Evolutionary conservation across 2,888 invertebrate species (phyloP).

Genomic region (Limenitis camilla): DNA sequence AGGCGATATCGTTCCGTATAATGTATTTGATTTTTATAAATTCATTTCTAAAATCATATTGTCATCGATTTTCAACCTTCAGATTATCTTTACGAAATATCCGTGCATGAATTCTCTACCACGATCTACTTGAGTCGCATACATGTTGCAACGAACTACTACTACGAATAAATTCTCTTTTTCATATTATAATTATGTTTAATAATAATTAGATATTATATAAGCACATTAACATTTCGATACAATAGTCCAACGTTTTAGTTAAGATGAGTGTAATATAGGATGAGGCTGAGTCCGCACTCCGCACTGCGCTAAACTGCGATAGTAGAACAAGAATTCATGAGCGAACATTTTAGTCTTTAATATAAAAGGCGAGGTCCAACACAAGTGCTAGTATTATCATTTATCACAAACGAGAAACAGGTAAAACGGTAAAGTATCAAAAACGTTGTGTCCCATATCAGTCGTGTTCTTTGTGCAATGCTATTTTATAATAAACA

Average conservation of each 20-base stretch:
- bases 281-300: conserved; percentile 2
- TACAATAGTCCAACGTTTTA: conserved; percentile 22
- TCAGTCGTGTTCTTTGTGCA: conserved; percentile 73
- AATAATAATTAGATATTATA: conserved; percentile 16
- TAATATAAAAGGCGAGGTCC: conserved; percentile 52
- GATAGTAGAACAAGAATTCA: conserved; percentile 41
- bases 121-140: conserved; percentile 26
- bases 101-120: conserved; percentile 49
- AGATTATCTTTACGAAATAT: conserved; percentile 28
- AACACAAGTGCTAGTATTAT: conserved; percentile 45
- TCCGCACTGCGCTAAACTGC: conserved; percentile 1
- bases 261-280: conserved; percentile 18
- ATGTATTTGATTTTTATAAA: conserved; percentile 34
- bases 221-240: conserved; percentile 26
- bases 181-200: conserved; percentile 18
- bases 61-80: conserved; percentile 50
- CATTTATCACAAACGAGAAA: conserved; percentile 58
- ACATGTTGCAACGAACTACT: conserved; percentile 23
- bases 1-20: conserved; percentile 32
- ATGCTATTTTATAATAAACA: conserved; percentile 62
- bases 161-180: conserved; percentile 26
- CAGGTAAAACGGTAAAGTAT: conserved; percentile 67
- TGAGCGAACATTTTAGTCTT: conserved; percentile 43
- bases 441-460: conserved; percentile 73
- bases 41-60: conserved; percentile 52